Percentiles rank a stretch among this genome's conserved stretches.
Evolutionary conservation across 2,797 vertebrate genomes (phyloP).

Genomic region (Nannoperca obscura): DNA sequence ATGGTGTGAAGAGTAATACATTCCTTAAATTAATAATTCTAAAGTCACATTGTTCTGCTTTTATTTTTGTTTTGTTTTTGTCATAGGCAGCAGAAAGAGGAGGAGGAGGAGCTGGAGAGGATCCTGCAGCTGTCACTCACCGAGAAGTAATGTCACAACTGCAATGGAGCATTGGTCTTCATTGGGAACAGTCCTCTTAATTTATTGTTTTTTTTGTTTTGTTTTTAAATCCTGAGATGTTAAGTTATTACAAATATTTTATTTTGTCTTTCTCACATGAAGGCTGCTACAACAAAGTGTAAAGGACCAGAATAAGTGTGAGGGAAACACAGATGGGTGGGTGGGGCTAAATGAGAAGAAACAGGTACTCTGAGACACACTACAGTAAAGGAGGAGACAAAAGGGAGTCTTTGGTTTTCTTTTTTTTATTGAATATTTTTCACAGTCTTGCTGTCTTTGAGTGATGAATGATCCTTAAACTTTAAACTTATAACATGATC

Average conservation of each 20-base stretch:
- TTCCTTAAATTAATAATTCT: neutral
- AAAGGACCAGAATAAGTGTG: constrained; percentile 40
- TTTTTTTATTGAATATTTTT: constrained; percentile 78
- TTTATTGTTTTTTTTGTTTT: constrained; percentile 81
- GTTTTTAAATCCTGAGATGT: constrained; percentile 66
- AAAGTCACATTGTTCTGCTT: constrained; percentile 4
- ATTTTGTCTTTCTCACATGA: constrained; percentile 75
- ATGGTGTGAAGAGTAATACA: neutral
- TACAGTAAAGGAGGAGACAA: constrained; percentile 57
- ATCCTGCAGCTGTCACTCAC: constrained; percentile 94
- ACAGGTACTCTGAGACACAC: constrained; percentile 50
- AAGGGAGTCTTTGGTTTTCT: constrained; percentile 66
- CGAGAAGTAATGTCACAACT: constrained; percentile 88
- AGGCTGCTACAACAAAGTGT: constrained; percentile 71
- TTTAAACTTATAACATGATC: constrained; percentile 76
- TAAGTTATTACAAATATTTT: constrained; percentile 85
- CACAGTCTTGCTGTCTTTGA: constrained; percentile 81
- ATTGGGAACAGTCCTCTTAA: constrained; percentile 72
- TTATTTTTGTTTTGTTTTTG: constrained; percentile 19
- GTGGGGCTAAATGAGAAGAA: neutral
- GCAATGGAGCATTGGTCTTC: constrained; percentile 49
- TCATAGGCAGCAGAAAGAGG: constrained; percentile 86
- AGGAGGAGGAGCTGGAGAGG: constrained; percentile 93
- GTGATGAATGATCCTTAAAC: constrained; percentile 77
- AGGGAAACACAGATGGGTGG: constrained; percentile 16